Evolutionary conservation across 2,797 vertebrate species (phyloP).

Genomic region (Toxotes lorentzi): DNA sequence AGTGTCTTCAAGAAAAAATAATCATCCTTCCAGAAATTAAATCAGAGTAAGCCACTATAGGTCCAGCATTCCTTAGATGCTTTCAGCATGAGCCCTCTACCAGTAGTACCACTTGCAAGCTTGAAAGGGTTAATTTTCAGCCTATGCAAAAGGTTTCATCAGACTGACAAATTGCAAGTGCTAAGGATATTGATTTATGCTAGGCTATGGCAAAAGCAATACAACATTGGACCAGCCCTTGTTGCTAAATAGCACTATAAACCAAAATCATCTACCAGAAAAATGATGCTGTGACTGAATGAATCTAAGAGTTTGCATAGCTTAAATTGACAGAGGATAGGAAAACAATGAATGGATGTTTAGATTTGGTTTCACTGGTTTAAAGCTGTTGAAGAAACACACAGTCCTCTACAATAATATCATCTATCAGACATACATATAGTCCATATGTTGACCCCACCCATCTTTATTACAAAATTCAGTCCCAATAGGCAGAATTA

Average conservation of each 20-base stretch:
- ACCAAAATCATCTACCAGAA: neutral
- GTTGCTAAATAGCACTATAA: neutral
- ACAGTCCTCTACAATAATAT: neutral
- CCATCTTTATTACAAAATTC: constrained; percentile 33
- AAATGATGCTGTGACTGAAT: constrained; percentile 7
- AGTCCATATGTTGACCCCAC: constrained; percentile 32
- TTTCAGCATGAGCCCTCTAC: constrained; percentile 12
- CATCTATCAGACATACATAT: neutral
- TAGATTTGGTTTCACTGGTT: neutral
- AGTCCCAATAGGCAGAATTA: constrained; percentile 22
- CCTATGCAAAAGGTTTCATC: constrained; percentile 36
- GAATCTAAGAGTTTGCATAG: neutral
- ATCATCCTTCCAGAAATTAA: too few relatives aligned
- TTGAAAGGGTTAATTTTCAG: constrained; percentile 35
- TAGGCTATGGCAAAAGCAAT: constrained; percentile 4
- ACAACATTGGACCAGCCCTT: neutral
- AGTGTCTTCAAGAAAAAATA: neutral
- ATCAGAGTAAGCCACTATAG: neutral
- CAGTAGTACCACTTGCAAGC: constrained; percentile 38
- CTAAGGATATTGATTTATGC: constrained; percentile 12
- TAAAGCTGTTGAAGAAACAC: neutral
- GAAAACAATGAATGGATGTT: neutral
- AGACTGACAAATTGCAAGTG: constrained; percentile 23
- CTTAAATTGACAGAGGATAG: neutral
- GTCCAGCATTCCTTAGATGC: neutral